Evolutionary conservation across 2,113 vertebrate species (phyloP).

Genomic region (Sitta europaea): DNA sequence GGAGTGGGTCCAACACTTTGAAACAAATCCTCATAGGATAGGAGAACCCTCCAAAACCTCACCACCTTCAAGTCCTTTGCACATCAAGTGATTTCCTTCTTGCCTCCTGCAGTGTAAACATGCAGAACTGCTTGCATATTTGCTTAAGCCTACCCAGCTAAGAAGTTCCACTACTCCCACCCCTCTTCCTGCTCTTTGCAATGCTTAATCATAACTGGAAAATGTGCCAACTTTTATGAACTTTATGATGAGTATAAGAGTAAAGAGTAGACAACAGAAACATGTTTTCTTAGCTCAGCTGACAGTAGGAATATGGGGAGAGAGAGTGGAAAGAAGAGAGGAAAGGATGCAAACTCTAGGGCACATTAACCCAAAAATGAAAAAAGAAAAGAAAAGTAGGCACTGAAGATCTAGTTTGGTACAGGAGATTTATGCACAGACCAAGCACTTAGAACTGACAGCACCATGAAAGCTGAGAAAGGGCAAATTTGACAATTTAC

Average conservation of each 20-base stretch:
- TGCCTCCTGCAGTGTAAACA: conserved; percentile 8
- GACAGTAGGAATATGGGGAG: not conserved
- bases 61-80: conserved; percentile 13
- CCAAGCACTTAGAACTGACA: not conserved
- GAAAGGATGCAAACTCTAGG: not conserved
- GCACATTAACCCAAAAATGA: not conserved
- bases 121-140: not conserved
- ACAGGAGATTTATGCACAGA: not conserved
- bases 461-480: not conserved
- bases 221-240: not conserved
- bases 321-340: not conserved
- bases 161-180: not conserved
- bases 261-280: not conserved
- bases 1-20: conserved; percentile 47
- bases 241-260: not conserved
- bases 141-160: conserved; percentile 6
- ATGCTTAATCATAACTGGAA: conserved; percentile 1
- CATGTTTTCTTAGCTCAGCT: not conserved
- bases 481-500: not conserved
- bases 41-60: conserved; percentile 10
- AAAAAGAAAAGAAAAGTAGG: not conserved
- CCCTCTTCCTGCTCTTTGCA: conserved; percentile 10
- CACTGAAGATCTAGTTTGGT: not conserved
- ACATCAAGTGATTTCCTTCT: conserved; percentile 25
- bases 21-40: conserved; percentile 41